phyloP scores from a whole-genome alignment of 2,797 vertebrate species.

The Leptoclinus maculatus region DNA sequence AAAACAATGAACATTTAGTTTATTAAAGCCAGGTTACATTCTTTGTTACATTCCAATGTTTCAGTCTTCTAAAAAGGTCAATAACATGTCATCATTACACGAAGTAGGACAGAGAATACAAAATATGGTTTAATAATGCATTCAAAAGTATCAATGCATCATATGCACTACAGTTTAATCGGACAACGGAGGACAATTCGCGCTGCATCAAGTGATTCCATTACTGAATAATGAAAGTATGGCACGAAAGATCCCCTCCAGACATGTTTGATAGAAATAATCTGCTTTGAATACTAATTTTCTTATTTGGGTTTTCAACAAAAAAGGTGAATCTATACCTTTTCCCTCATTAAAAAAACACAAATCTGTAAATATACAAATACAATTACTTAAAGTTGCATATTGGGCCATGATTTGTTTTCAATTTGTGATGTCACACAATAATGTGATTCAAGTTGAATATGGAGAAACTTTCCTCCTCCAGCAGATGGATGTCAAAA shows the following conservation, averaged over 20 bases:
- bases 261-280: neutral
- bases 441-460: neutral
- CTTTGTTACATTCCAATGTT: neutral
- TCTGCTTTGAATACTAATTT: neutral
- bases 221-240: neutral
- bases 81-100: neutral
- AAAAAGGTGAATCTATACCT: neutral
- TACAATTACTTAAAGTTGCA: neutral
- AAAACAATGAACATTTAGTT: neutral
- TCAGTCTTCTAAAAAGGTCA: neutral
- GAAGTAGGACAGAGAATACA: neutral
- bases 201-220: neutral
- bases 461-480: neutral
- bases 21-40: neutral
- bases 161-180: neutral
- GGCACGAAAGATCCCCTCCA: neutral
- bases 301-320: neutral
- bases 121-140: neutral
- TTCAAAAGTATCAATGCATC: neutral
- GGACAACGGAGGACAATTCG: neutral
- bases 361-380: neutral
- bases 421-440: neutral
- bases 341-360: neutral
- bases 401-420: neutral
- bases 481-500: neutral